A percentile compares a stretch with the other conserved stretches of the same genome.
These are phyloP conservation scores for Tricholaema leucomelas DNA, from an alignment of 2,113 vertebrate species.

Conservation along the genomic window DNA sequence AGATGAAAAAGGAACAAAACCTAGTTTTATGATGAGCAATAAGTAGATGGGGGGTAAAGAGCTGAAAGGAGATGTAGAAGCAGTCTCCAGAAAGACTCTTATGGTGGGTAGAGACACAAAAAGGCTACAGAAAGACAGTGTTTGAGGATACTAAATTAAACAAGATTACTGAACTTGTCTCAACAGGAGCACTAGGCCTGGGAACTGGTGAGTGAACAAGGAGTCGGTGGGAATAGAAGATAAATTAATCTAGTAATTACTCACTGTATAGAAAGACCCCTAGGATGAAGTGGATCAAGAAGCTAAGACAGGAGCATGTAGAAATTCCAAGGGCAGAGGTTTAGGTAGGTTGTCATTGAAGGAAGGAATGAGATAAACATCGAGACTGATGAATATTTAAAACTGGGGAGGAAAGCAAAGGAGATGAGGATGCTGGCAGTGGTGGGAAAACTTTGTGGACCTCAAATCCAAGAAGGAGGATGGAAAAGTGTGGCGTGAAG, in stretches of 20 bases:
- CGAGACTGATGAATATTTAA: not conserved
- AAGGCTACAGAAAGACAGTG: not conserved
- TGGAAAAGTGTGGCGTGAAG: not conserved
- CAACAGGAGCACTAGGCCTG: not conserved
- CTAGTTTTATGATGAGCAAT: not conserved
- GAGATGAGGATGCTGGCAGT: not conserved
- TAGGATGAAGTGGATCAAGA: not conserved
- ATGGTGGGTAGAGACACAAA: not conserved
- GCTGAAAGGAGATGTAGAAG: not conserved
- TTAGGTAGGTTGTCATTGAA: not conserved
- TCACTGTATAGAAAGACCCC: not conserved
- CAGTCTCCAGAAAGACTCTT: not conserved
- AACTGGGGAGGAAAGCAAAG: not conserved
- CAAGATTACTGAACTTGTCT: not conserved
- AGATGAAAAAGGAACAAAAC: not conserved
- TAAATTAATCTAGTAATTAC: not conserved
- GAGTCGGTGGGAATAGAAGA: not conserved
- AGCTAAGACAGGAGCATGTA: not conserved
- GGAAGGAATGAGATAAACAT: not conserved
- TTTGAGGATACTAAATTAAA: not conserved
- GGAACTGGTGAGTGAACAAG: not conserved
- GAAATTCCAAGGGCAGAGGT: not conserved
- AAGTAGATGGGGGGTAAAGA: not conserved
- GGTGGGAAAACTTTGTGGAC: not conserved
- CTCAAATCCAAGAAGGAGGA: not conserved